Conservation (phyloP, 2,797 vertebrate genomes). For the Sebastes ruberrimus region DNA sequence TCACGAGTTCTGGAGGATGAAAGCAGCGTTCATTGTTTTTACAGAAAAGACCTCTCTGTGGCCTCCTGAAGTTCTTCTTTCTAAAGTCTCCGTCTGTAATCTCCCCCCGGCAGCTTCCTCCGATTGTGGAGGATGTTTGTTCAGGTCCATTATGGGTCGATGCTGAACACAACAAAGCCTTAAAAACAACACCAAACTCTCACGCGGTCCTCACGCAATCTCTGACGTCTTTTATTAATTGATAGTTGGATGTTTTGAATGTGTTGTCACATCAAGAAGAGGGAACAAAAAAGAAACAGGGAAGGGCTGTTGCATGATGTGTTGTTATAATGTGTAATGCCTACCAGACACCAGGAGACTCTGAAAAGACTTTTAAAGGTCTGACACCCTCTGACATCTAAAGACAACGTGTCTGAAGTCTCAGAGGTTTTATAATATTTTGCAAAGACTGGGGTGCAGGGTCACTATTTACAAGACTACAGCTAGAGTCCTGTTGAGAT, state of each 20-base stretch:
- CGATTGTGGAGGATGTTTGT: constrained; percentile 35
- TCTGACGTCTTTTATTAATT: not conserved
- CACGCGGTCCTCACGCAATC: not conserved
- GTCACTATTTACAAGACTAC: too few species aligned
- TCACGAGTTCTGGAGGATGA: not conserved
- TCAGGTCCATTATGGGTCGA: not conserved
- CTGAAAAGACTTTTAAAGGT: too few species aligned
- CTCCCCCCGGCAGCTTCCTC: constrained; percentile 17
- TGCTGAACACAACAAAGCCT: not conserved
- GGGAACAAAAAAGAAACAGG: not conserved
- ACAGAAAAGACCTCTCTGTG: not conserved
- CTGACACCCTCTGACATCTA: too few species aligned
- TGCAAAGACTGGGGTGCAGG: too few species aligned
- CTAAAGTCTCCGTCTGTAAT: not conserved
- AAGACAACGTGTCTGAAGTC: too few species aligned
- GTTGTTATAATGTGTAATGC: too few species aligned
- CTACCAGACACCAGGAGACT: too few species aligned
- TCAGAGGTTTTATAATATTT: too few species aligned
- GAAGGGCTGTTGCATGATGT: not conserved
- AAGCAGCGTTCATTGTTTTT: not conserved
- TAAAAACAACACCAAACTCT: not conserved
- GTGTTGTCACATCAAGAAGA: not conserved
- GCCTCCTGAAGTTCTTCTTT: not conserved
- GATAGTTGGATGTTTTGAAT: not conserved
- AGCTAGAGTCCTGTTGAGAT: too few species aligned